A percentile compares a stretch with the other conserved stretches of the same genome.
These are phyloP conservation scores for Agonopterix arenella DNA, from an alignment of 2,888 invertebrate species.

Conservation along the genomic window DNA sequence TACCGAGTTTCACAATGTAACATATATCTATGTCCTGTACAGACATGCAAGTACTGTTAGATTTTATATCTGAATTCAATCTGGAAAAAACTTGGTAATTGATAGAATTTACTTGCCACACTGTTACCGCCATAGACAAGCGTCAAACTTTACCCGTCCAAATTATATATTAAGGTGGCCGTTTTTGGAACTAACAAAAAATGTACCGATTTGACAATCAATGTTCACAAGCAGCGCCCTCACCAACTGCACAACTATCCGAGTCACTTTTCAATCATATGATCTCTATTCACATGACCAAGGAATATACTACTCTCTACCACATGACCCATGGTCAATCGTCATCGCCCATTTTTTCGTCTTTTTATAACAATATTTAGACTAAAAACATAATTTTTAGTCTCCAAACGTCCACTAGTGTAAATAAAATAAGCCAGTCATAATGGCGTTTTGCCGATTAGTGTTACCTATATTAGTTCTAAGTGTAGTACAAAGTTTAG, in stretches of 20 bases:
- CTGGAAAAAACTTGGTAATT: no score
- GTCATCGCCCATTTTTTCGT: slow-evolving; percentile 53
- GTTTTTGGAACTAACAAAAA: neutral
- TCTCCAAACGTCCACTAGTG: slow-evolving; percentile 52
- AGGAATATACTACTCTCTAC: no score
- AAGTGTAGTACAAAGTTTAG: slow-evolving; percentile 47
- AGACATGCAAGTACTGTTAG: no score
- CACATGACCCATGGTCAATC: slow-evolving; percentile 68
- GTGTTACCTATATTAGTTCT: slow-evolving; percentile 57
- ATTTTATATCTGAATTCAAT: no score
- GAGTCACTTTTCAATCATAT: slow-evolving; percentile 49
- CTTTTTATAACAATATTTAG: slow-evolving; percentile 53
- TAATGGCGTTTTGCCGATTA: slow-evolving; percentile 67
- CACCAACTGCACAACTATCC: neutral
- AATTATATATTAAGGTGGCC: neutral
- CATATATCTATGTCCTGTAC: no score
- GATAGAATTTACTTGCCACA: slow-evolving; percentile 16
- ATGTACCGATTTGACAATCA: neutral
- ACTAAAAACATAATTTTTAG: slow-evolving; percentile 47
- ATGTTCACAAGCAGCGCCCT: neutral
- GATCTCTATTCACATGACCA: slow-evolving; percentile 74
- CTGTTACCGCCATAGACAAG: slow-evolving; percentile 41
- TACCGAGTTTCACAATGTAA: no score
- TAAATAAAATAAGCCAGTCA: slow-evolving; percentile 25
- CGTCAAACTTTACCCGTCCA: slow-evolving; percentile 30